Evolutionary conservation across 2,113 vertebrate genomes (phyloP).

Genomic region (Pipra filicauda): DNA sequence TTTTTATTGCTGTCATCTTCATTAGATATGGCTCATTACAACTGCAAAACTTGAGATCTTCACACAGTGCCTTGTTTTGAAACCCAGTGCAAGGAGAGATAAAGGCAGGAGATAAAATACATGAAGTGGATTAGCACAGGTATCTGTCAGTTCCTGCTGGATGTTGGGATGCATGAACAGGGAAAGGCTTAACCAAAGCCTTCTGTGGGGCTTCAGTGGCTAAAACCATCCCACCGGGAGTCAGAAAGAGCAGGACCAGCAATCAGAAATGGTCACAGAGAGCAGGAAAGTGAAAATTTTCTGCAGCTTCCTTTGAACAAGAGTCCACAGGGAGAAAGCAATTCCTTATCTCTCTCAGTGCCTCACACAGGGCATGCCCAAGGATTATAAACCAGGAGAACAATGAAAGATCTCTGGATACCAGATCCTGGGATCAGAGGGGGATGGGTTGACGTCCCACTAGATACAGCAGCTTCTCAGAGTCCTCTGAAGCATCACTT

Average conservation of each 20-base stretch:
- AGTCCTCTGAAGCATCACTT: background rate
- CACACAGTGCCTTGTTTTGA: slow-evolving; percentile 7
- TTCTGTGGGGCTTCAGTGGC: background rate
- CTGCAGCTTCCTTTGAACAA: background rate
- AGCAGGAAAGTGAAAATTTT: background rate
- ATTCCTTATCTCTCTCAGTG: background rate
- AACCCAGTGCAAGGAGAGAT: background rate
- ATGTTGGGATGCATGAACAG: background rate
- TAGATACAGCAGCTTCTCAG: background rate
- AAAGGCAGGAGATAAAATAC: background rate
- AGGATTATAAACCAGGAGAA: background rate
- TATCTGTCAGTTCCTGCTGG: background rate
- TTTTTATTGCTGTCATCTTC: slow-evolving; percentile 16
- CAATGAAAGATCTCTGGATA: background rate
- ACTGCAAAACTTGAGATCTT: background rate
- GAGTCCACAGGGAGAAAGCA: background rate
- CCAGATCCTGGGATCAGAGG: background rate
- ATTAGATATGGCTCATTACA: background rate
- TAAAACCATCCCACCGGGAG: background rate
- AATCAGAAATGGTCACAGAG: background rate
- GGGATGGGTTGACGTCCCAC: background rate
- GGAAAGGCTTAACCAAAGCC: background rate
- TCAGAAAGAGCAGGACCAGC: background rate
- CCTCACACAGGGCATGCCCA: background rate
- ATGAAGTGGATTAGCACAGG: background rate